A percentile compares a stretch with the other conserved stretches of the same genome.
Conservation (phyloP, 2,113 vertebrate genomes). For the Hippocampus guttulatus region DNA sequence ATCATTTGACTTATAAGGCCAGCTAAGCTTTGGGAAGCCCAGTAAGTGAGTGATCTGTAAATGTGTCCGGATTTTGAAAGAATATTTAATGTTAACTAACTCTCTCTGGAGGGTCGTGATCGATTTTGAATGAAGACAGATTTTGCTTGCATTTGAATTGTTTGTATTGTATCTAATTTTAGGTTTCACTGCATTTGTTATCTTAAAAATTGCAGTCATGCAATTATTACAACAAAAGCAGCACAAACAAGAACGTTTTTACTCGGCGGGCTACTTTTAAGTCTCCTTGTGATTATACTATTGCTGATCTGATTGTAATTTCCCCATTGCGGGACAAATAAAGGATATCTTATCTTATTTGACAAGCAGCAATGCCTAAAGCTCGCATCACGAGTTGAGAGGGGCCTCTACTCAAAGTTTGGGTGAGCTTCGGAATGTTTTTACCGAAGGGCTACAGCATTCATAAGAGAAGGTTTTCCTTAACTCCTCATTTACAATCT, state of each 20-base stretch:
- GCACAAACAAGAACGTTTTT: not conserved
- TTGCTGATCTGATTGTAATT: no score
- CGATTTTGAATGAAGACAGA: conserved; percentile 35
- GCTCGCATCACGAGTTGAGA: not conserved
- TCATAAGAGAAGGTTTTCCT: not conserved
- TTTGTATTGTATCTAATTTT: no score
- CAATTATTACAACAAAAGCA: not conserved
- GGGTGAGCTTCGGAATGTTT: not conserved
- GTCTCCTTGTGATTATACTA: not conserved
- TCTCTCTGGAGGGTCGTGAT: conserved; percentile 45
- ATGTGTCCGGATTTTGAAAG: conserved; percentile 42
- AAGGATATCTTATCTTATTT: no score
- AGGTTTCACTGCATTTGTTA: not conserved
- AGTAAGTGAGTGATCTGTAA: conserved; percentile 42
- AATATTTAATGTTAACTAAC: conserved; percentile 44
- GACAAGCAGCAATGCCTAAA: not conserved
- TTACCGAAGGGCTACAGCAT: not conserved
- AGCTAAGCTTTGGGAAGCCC: conserved; percentile 35
- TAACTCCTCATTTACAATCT: not conserved
- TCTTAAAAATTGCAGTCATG: not conserved
- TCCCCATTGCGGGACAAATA: no score
- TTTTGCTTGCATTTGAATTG: no score
- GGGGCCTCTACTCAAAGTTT: not conserved
- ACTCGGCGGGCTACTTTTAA: not conserved
- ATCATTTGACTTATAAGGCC: conserved; percentile 56